Evolutionary conservation across 2,113 vertebrate genomes (phyloP).

Genomic region (Mesembrinibis cayennensis): DNA sequence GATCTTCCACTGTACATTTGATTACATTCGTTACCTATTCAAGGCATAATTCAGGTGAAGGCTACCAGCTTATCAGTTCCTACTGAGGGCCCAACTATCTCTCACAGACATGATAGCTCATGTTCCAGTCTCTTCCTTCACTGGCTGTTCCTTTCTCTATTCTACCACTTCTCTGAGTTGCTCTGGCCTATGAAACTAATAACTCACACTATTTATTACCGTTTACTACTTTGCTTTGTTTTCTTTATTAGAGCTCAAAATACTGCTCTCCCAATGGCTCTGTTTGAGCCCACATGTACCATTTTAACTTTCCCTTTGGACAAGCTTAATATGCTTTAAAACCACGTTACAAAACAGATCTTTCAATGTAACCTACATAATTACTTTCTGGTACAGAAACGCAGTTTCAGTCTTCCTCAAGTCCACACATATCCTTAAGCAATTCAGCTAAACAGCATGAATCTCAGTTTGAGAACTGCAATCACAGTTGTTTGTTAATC

Average conservation of each 20-base stretch:
- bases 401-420: neutral
- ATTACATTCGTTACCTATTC: neutral
- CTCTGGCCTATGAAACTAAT: neutral
- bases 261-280: neutral
- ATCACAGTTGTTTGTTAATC: neutral
- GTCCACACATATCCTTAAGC: neutral
- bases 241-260: neutral
- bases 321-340: neutral
- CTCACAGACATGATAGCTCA: neutral
- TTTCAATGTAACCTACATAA: neutral
- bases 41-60: neutral
- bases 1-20: neutral
- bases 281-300: neutral
- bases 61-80: neutral
- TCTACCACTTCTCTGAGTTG: neutral
- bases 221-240: neutral
- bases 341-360: neutral
- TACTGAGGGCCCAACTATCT: fast-evolving
- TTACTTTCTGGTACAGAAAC: neutral
- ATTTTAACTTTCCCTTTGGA: neutral
- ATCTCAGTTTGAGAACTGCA: neutral
- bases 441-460: neutral
- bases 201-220: neutral
- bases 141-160: neutral
- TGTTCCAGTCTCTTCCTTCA: neutral